Evolutionary conservation across 2,797 vertebrate species (phyloP), one percentile per base, ranked within the genome.

Genomic region (Threskiornis aethiopicus): DNA sequence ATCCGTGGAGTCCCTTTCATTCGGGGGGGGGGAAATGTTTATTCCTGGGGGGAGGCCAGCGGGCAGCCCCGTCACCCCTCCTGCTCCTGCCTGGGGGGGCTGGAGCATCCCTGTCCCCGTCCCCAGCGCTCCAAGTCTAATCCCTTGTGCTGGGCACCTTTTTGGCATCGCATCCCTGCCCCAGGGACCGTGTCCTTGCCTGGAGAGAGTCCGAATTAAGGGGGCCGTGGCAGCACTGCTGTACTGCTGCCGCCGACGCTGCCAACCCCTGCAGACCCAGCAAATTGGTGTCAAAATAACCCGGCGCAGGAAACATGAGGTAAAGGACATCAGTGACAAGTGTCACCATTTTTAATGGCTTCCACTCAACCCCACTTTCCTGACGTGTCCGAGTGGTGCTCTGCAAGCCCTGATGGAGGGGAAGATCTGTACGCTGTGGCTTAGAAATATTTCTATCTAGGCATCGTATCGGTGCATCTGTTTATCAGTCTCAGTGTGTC

Each of bases 1-100:
- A 98, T 94, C 98, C 83, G 52, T 98, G 95, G 96, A 92, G 95
- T 97, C 93, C 96, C 96, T 97, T 97, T 98, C 94, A 59, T 95
- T 97, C 2, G 6, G 17, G 16, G 10, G 14, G 14, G 21, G 46
- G 6, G 16, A 41, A 41, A 41, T 41, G 39, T 41, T 41, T 41
- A 41, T 41, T 41, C 41, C 41, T 41, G 16, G 28, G 19, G 35
- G 13, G 35, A 11, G 24, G 15, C 2, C 17, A 5, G 37, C 1
- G 5, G 8, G 1, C 16, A 13, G 39, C 54, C 16, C 22, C 64
- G 6, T 20, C 29, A 2, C 6, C 31, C 7, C 3, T 46, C 37
- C 21, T 52, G 83, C n/a, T 52, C 15, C 37, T 10, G 0, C 35
- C 6, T 25, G n/a, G n/a, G 13, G 44, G 20, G 77, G 35, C 58